A percentile compares a stretch with the other conserved stretches of the same genome.
Evolutionary conservation across 30 jellyfish, hydroid and myxozoan species (phyloP).

Genomic region (Chrysaora quinquecirrha): DNA sequence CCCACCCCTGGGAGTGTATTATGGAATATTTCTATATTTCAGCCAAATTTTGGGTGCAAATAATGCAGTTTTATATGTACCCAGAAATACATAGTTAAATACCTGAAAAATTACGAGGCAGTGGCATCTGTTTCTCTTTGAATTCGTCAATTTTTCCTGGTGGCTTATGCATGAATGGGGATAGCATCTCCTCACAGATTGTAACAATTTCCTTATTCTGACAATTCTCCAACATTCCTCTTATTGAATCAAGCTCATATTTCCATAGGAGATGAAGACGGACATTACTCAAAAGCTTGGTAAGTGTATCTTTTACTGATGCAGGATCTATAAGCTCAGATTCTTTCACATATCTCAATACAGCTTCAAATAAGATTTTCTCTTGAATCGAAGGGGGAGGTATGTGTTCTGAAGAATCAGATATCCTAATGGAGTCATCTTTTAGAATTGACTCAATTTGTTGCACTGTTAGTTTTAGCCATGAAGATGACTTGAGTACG

Average conservation of each 20-base stretch:
- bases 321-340: neutral
- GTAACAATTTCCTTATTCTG: neutral
- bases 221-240: neutral
- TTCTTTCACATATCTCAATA: constrained; percentile 11
- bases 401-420: neutral
- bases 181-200: neutral
- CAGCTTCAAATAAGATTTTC: constrained; percentile 1
- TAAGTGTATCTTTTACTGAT: neutral
- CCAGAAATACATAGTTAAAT: no score
- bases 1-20: no score
- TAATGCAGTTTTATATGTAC: no score
- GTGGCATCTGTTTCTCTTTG: neutral
- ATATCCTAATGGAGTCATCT: neutral
- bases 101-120: neutral
- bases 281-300: constrained; percentile 5
- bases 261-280: constrained; percentile 4
- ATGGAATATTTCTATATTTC: no score
- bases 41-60: no score
- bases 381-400: constrained; percentile 54
- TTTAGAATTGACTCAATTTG: neutral
- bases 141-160: neutral
- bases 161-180: neutral
- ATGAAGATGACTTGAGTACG: neutral
- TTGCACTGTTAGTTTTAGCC: constrained; percentile 1
- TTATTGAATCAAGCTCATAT: constrained; percentile 11